phyloP scores from a whole-genome alignment of 2,888 invertebrate species.

The Hirtodrosophila histrioides region DNA sequence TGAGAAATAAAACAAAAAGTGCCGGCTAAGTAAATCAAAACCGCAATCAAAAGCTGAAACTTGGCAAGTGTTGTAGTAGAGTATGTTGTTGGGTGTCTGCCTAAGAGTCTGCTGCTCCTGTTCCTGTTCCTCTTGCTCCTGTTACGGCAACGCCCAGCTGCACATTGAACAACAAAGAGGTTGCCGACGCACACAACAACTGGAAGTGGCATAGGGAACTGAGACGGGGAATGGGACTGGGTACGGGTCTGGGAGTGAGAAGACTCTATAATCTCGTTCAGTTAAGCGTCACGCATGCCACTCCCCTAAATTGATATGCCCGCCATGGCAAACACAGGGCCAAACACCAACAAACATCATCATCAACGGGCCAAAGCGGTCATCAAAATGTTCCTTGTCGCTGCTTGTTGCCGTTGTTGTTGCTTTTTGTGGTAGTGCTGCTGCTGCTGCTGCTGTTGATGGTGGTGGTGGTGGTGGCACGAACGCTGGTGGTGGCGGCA shows the following conservation, averaged over 20 bases:
- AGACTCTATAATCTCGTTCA: constrained; percentile 74
- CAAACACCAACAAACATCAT: constrained; percentile 70
- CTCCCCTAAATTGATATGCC: constrained; percentile 78
- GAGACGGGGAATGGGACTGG: constrained; percentile 5
- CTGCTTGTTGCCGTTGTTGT: constrained; percentile 24
- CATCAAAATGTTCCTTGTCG: constrained; percentile 67
- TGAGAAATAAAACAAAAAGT: constrained; percentile 30
- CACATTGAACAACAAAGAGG: constrained; percentile 28
- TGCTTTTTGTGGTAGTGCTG: constrained; percentile 17
- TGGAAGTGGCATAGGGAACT: constrained; percentile 6
- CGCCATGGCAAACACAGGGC: constrained; percentile 60
- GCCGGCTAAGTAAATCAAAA: constrained; percentile 48
- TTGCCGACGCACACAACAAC: constrained; percentile 25
- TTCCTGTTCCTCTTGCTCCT: constrained; percentile 46
- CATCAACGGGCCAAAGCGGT: constrained; percentile 51
- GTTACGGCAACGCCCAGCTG: constrained; percentile 70
- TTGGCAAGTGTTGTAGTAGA: constrained; percentile 10
- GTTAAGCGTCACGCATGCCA: constrained; percentile 77
- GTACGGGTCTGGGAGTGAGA: constrained; percentile 43
- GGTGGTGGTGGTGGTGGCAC: constrained; percentile 24
- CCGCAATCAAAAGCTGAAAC: constrained; percentile 39
- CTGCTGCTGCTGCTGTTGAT: no score
- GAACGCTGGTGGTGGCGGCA: constrained; percentile 58
- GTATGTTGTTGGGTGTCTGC: constrained; percentile 14
- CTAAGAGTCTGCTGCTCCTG: constrained; percentile 28